Evolutionary conservation across 2,888 invertebrate species (phyloP).

Genomic region (Sinopyrophorus schimmeli): DNA sequence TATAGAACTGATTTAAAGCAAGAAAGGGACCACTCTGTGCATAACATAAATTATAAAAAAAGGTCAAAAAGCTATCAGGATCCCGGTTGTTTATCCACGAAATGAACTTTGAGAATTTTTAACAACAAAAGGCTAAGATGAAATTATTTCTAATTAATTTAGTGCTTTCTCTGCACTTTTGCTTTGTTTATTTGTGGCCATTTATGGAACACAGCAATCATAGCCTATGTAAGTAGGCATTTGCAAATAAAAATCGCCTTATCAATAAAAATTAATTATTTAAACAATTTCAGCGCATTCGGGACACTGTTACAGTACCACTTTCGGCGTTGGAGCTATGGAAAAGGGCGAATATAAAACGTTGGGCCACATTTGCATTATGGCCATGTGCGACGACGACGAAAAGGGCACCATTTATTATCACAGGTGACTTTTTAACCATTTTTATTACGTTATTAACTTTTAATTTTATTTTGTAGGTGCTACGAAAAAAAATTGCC

Average conservation of each 20-base stretch:
- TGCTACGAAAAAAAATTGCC: conserved; percentile 7
- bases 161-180: not conserved
- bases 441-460: not conserved
- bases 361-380: conserved; percentile 6
- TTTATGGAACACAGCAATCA: conserved; percentile 1
- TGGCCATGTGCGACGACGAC: conserved; percentile 22
- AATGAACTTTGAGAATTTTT: too few species aligned
- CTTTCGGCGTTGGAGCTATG: conserved; percentile 4
- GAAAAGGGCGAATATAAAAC: conserved; percentile 20
- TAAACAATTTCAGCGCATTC: conserved; percentile 7
- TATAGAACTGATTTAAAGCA: too few species aligned
- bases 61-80: too few species aligned
- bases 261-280: too few species aligned
- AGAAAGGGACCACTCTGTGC: too few species aligned
- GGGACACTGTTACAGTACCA: conserved; percentile 16
- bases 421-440: conserved; percentile 9
- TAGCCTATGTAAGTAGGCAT: conserved; percentile 4
- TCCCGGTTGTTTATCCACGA: too few species aligned
- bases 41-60: too few species aligned
- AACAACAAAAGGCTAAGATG: too few species aligned
- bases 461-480: conserved; percentile 8
- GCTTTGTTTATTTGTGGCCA: conserved; percentile 1
- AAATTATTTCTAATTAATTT: not conserved
- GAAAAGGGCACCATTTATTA: conserved; percentile 12
- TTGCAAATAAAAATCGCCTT: too few species aligned